Base-by-base conservation (phyloP, 2,888 invertebrate genomes). In the Gonocerus acuteangulatus region DNA sequence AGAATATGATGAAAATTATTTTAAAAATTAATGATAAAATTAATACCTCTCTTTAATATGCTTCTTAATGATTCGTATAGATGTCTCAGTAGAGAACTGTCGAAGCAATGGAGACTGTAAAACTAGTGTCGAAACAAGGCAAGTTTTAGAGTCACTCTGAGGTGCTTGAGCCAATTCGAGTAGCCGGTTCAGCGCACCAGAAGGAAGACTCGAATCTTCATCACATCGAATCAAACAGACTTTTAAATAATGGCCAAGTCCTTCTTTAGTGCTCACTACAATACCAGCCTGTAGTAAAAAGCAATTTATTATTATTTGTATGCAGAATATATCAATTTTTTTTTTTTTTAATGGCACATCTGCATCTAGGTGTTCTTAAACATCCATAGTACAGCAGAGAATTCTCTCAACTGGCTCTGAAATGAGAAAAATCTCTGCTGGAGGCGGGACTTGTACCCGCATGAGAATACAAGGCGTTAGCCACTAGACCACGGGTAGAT, bases 171-270 rank as follows among this genome's bases (percentile, higher is more conserved):
- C 48, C 21, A 67, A 42, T n/a, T 67, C 67, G 15, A 75, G 70
- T 2, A 80, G 74, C 11, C 74, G 72, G 13, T 76, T 72, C 7
- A 81, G 69, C 15, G 74, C 72, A 16, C 73, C 72, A 51, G 76
- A 73, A 0, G 81, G 80, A 65, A 76, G 73, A 19, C 72, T 65
- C 3, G 64, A 72, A 22, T 79, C 78, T 64, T 80, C 79, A 16
- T 80, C 74, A 65, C 79, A 77, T 21, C 45, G 52, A 22, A 66
- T 64, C 18, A 70, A 59, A 44, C 67, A 67, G 18, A 63, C 65
- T 48, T 66, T 69, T 48, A 69, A 44, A 48, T 69, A 69, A 58
- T 67, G 60, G 7, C 68, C 63, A 15, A 70, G 58, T 16, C 71
- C 71, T 62, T 60, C 56, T 13, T 58, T 65, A n/a, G 61, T 65